Evolutionary conservation across 1,140 invertebrate species (phyloP).

Genomic region (Drosophila azteca): DNA sequence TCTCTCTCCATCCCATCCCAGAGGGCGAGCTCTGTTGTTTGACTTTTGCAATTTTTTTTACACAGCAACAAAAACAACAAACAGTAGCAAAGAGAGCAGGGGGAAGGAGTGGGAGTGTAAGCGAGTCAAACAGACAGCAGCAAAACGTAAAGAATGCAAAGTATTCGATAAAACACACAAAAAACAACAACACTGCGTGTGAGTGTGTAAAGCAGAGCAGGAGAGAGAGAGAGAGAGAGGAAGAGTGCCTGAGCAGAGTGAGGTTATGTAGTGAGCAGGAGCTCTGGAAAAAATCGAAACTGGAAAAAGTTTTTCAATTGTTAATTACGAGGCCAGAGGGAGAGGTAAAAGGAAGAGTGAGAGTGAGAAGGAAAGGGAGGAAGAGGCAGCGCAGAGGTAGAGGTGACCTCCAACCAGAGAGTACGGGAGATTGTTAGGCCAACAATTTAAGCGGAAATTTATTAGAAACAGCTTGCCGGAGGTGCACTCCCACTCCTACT

Average conservation of each 20-base stretch:
- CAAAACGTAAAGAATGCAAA: constrained; percentile 57
- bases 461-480: constrained; percentile 71
- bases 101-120: background rate
- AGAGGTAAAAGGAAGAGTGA: background rate
- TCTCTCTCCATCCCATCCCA: background rate
- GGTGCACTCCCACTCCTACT: constrained; percentile 38
- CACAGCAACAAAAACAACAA: constrained; percentile 37
- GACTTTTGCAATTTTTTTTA: constrained; percentile 72
- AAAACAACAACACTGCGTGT: constrained; percentile 17
- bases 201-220: too few species aligned
- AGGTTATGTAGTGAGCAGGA: too few species aligned
- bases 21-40: constrained; percentile 52
- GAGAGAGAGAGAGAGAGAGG: too few species aligned
- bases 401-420: background rate
- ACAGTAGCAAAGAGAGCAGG: background rate
- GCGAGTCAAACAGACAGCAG: constrained; percentile 16
- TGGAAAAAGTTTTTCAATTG: constrained; percentile 63
- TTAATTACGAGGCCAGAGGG: constrained; percentile 63
- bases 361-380: background rate
- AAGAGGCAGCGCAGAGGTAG: background rate
- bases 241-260: too few species aligned
- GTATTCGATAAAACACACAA: constrained; percentile 43
- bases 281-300: constrained; percentile 27
- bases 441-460: constrained; percentile 80
- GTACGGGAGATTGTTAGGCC: constrained; percentile 55